Base-by-base conservation (phyloP, 2,888 invertebrate genomes). In the Baronia brevicornis region DNA sequence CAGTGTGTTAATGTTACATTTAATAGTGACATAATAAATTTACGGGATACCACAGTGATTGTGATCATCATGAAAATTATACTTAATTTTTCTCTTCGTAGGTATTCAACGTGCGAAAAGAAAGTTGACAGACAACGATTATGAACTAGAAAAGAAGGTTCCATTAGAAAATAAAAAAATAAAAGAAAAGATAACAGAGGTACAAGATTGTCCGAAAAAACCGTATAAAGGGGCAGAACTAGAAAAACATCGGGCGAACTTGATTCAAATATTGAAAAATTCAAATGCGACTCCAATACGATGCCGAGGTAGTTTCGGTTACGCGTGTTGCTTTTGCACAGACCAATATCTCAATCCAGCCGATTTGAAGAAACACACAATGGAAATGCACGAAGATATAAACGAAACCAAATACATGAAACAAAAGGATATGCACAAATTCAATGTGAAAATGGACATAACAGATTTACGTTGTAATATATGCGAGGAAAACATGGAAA, bases 241-340 rank as follows among this genome's bases (percentile, higher is more conserved):
- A 28, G 38, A 44, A 32, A 43, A 46, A 36, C 51, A 48, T 23
- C 24, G 41, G 23, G 28, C 25, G 6, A 59, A 52, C 33, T 26
- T 51, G 5, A 40, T 34, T 14, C 44, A 43, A 13, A 54, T 54
- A 32, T 39, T 58, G 19, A 33, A 36, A 19, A 45, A 30, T 28
- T 55, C 64, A 0, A 68, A 68, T 20, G 67, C 65, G 0, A 65
- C 67, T 0, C 54, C 59, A 0, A 56, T 67, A n/a, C 41, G 48
- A 1, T 39, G 51, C 6, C 38, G 43, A 11, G 42, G 44, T 3
- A 54, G 50, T 7, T 38, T 41, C 4, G 62, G 62, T 1, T 65
- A 55, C 26, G 24, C 38, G 1, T 67, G 64, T 38, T 49, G 43
- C 9, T 60, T 54, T 33, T 67, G 66, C 13, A 20, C 46, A 1